Base-by-base conservation (phyloP, 2,888 invertebrate species). In the Polymixis lichenea region DNA sequence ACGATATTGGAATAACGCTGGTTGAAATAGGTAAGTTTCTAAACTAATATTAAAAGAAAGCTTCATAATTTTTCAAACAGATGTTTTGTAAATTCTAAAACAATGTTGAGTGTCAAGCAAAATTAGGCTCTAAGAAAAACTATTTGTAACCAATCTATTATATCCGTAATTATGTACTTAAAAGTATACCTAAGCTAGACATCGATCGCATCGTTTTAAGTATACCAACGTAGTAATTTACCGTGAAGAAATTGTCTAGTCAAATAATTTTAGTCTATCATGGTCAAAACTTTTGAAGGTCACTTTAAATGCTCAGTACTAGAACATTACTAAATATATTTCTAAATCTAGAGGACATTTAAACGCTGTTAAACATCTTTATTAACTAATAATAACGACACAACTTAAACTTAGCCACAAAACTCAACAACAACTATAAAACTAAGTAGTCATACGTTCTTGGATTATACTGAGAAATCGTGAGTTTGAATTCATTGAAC, bases 361-460 rank as follows among this genome's bases (percentile, higher is more conserved):
- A 77, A 65, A 80, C 60, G 62, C 66, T 72, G 53, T 77, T 71
- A 75, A 75, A 77, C 70, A 69, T 69, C 51, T 77, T 77, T 81
- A 77, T 67, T 75, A 77, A 66, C 74, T 70, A 43, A 77, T 70
- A 43, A 77, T 71, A 78, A 84, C 58, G 58, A 76, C 65, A 38
- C 72, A 82, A 74, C 68, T 73, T 79, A 67, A 82, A 80, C 74
- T 66, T 72, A 25, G 55, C 55, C 66, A 78, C 70, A 74, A 72
- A 75, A 77, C 78, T 72, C 38, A 78, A 75, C 79, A 85, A 82
- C 64, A 80, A 55, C 75, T 55, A 79, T 85, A 78, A 68, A 84
- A 79, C 75, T 69, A 66, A 68, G 71, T 62, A 69, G 71, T 74
- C 69, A 67, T 72, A 75, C 28, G 25, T 67, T 62, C 60, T 70